phyloP scores from a whole-genome alignment of 1,140 invertebrate genomes.

The Rhynchophorus ferrugineus region DNA sequence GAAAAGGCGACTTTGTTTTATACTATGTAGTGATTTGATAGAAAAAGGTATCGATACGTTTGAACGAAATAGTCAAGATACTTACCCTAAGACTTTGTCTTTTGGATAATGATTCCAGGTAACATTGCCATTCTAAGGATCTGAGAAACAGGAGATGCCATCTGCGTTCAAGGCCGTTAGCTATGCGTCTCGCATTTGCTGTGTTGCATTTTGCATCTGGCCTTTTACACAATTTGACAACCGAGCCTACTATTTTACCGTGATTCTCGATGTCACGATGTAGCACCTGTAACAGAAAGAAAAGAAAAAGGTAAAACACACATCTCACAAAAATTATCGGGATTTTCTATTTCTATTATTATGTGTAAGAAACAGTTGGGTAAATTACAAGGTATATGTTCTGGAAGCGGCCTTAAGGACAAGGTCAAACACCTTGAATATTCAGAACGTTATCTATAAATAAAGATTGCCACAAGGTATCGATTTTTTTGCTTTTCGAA shows the following conservation, averaged over 20 bases:
- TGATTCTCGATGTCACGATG: conserved; percentile 79
- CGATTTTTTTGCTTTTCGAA: no score
- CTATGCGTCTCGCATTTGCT: conserved; percentile 40
- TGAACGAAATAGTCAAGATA: no score
- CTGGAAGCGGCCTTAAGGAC: not conserved
- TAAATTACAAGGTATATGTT: no score
- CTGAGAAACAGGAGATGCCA: conserved; percentile 83
- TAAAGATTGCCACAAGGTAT: no score
- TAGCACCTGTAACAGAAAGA: conserved; percentile 57
- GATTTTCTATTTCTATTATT: not conserved
- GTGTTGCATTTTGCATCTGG: conserved; percentile 33
- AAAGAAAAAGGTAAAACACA: no score
- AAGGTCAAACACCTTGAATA: not conserved
- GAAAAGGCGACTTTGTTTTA: no score
- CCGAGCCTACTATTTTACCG: conserved; percentile 70
- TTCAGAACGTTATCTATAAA: not conserved
- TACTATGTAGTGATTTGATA: no score
- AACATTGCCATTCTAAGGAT: conserved; percentile 83
- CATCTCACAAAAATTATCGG: no score
- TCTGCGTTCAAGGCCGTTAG: conserved; percentile 63
- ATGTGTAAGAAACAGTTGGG: not conserved
- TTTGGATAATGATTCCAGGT: conserved; percentile 51
- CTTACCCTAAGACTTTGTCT: conserved; percentile 29
- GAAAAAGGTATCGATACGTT: no score
- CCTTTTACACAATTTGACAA: conserved; percentile 57